These are phyloP conservation scores for Ferrisia virgata DNA, from an alignment of 2,888 invertebrate species.

Conservation along the genomic window DNA sequence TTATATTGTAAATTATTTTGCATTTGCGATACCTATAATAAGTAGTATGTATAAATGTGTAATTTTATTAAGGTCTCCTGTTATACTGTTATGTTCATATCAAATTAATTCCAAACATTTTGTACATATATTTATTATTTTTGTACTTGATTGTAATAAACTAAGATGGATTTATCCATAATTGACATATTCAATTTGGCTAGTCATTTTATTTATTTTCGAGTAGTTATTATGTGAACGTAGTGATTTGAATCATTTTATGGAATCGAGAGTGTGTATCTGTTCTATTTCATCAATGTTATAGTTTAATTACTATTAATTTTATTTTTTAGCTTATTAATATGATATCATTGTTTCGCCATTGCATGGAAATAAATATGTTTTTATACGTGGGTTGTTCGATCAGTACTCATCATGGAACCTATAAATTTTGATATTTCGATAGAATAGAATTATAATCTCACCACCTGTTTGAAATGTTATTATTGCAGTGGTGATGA, in stretches of 20 bases:
- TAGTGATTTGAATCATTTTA: not conserved
- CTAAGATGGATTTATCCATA: not conserved
- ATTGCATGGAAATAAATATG: not conserved
- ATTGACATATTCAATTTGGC: not conserved
- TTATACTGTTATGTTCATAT: not conserved
- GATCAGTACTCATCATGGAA: too few relatives aligned
- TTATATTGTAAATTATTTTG: constrained; percentile 1
- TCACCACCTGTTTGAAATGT: too few relatives aligned
- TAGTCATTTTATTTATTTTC: constrained; percentile 22
- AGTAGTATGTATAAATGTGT: too few relatives aligned
- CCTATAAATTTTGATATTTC: too few relatives aligned
- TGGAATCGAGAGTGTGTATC: not conserved
- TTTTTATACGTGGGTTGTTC: not conserved
- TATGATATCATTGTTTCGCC: not conserved
- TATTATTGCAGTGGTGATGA: too few relatives aligned
- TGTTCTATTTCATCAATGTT: not conserved
- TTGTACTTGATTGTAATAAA: not conserved
- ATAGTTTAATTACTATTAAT: not conserved
- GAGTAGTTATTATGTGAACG: not conserved
- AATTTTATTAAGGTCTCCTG: not conserved
- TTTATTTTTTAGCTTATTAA: not conserved
- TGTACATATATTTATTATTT: not conserved
- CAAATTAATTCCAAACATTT: not conserved
- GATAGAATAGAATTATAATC: too few relatives aligned
- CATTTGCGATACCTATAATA: not conserved